Evolutionary conservation across 1,140 invertebrate genomes (phyloP).

Genomic region (Drosophila lacertosa): DNA sequence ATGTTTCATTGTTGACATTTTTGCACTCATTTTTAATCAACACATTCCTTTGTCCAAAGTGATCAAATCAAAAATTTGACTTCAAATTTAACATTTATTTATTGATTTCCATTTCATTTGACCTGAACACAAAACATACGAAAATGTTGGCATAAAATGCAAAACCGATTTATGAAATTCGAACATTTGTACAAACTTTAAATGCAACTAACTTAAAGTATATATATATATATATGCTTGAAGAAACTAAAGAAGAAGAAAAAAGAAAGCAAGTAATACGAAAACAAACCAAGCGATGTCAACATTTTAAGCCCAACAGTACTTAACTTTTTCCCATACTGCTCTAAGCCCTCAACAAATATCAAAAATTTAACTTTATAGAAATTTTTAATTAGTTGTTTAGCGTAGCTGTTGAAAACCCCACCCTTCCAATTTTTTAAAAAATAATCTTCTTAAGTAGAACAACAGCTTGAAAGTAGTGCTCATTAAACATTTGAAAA

Average conservation of each 20-base stretch:
- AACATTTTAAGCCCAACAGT: slow-evolving; percentile 81
- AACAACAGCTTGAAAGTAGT: slow-evolving; percentile 50
- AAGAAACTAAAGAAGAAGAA: slow-evolving; percentile 17
- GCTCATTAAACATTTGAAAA: slow-evolving; percentile 62
- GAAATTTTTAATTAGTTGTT: slow-evolving; percentile 49
- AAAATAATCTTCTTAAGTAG: slow-evolving; percentile 53
- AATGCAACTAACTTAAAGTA: slow-evolving; percentile 28
- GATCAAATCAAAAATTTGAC: neutral
- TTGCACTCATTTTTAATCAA: neutral
- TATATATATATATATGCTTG: slow-evolving; percentile 15
- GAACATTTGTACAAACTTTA: slow-evolving; percentile 32
- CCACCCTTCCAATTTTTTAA: slow-evolving; percentile 31
- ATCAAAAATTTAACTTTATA: slow-evolving; percentile 33
- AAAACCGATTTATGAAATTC: slow-evolving; percentile 64
- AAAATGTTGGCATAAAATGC: slow-evolving; percentile 84
- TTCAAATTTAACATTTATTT: slow-evolving; percentile 14
- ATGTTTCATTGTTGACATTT: too few relatives aligned
- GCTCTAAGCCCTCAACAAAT: slow-evolving; percentile 7
- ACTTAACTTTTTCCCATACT: slow-evolving; percentile 42
- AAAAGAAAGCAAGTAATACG: slow-evolving; percentile 34
- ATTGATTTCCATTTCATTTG: slow-evolving; percentile 30
- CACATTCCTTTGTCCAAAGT: neutral
- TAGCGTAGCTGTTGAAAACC: slow-evolving; percentile 53
- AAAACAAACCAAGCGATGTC: slow-evolving; percentile 82
- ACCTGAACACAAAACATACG: slow-evolving; percentile 27